Evolutionary conservation across 2,888 invertebrate genomes (phyloP).

Genomic region (Ferdinandea cuprea): DNA sequence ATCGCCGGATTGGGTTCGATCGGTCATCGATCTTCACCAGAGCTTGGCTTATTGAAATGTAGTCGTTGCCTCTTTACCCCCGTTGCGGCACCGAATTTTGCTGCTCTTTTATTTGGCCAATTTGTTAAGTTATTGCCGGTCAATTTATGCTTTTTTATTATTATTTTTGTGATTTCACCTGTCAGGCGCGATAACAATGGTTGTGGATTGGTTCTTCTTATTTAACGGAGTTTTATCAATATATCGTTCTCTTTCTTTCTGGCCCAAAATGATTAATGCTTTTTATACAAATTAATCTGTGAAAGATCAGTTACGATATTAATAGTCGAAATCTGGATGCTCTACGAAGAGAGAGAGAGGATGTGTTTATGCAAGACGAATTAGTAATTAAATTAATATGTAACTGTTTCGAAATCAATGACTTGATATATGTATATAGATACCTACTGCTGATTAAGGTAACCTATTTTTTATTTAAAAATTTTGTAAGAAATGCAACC

Average conservation of each 20-base stretch:
- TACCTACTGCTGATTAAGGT: no score
- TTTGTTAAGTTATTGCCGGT: constrained; percentile 52
- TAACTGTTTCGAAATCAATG: no score
- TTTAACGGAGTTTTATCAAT: constrained; percentile 38
- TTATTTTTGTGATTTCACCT: constrained; percentile 47
- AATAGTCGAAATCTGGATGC: constrained; percentile 24
- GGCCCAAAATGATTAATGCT: constrained; percentile 24
- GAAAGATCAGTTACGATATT: constrained; percentile 32
- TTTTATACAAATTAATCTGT: constrained; percentile 38
- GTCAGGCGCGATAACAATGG: constrained; percentile 20
- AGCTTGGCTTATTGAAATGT: constrained; percentile 47
- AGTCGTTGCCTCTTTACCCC: constrained; percentile 5
- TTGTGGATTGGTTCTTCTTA: constrained; percentile 21
- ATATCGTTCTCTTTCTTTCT: constrained; percentile 1
- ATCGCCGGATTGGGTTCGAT: constrained; percentile 39
- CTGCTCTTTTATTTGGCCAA: constrained; percentile 39
- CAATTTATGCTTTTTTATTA: constrained; percentile 39
- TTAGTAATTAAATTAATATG: no score
- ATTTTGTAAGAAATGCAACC: no score
- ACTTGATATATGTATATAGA: no score
- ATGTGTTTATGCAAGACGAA: neutral
- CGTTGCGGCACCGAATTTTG: constrained; percentile 6
- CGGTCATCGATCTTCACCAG: constrained; percentile 69
- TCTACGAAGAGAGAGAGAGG: neutral
- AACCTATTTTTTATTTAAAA: no score